Evolutionary conservation across 2,113 vertebrate species (phyloP), one percentile per base, ranked within the genome.

Genomic region (Epinephelus fuscoguttatus): DNA sequence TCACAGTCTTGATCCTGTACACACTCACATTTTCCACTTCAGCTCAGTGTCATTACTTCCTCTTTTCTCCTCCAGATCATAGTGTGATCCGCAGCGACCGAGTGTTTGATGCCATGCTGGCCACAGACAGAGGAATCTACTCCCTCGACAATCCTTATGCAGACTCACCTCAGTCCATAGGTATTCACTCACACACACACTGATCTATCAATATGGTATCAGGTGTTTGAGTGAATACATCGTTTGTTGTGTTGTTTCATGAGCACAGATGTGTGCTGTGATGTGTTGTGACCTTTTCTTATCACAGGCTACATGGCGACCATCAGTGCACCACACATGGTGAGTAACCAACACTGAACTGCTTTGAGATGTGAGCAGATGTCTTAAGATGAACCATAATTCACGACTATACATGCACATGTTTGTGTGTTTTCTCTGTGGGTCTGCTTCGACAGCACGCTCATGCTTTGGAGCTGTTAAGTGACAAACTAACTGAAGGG

Each of bases 241-340:
- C 6, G 15, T 37, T 10, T 18, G 6, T 9, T 15, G 18, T 33
- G 3, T 17, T 49, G n/a, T 66, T 68, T 83, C 2, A 21, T 72
- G n/a, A 30, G 56, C 4, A 55, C 6, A 57, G n/a, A 78, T 60
- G 42, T 78, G 2, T 42, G 4, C 6, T 63, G 8, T 56, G 1
- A 72, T n/a, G 17, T 81, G 7, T 60, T 50, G 11, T 73, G 15
- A n/a, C 27, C 3, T 57, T 74, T 77, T 74, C 14, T 30, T 73
- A 85, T 91, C 87, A 55, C 81, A 98, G 97, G 97, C 3, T 98
- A 96, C 94, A 96, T 95, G 85, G 97, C 97, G 18, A 98, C 97
- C 4, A 98, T 98, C 94, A 98, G 97, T 21, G 97, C 97, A 11
- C 97, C 97, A 0, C 97, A 98, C 76, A 97, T 98, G 97, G 97